Percentiles rank a stretch among this genome's conserved stretches.
phyloP scores from a whole-genome alignment of 2,113 vertebrate genomes.

The Bos javanicus region DNA sequence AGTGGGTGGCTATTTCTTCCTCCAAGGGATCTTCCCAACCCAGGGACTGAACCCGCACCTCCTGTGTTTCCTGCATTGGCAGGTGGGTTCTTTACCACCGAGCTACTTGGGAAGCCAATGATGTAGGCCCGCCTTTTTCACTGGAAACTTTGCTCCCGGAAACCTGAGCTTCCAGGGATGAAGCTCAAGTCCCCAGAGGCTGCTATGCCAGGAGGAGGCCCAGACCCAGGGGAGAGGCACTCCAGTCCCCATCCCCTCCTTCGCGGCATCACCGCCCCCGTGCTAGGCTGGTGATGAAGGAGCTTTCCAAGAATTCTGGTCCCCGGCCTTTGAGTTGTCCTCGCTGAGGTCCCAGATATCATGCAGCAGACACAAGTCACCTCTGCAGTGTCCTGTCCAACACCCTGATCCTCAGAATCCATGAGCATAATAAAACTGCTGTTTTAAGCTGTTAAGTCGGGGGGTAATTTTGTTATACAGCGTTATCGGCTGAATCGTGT shows the following conservation, averaged over 20 bases:
- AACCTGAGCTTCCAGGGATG: not conserved
- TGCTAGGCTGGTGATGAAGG: not conserved
- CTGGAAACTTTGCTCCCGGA: not conserved
- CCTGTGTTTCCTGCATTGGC: not conserved
- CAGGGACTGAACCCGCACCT: not conserved
- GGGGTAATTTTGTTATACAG: not conserved
- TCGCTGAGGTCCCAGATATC: not conserved
- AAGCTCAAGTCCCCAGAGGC: not conserved
- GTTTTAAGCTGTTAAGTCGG: not conserved
- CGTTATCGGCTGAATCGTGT: not conserved
- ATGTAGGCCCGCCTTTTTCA: not conserved
- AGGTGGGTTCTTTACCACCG: not conserved
- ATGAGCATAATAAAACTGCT: not conserved
- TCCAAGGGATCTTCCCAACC: not conserved
- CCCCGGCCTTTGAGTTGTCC: not conserved
- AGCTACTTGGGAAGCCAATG: not conserved
- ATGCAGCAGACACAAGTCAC: not conserved
- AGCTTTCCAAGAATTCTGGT: not conserved
- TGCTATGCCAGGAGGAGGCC: not conserved
- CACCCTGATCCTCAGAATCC: not conserved
- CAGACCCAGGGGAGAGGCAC: not conserved
- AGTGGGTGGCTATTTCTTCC: not conserved
- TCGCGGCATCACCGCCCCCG: not conserved
- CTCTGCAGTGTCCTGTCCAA: not conserved
- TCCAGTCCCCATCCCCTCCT: not conserved